Evolutionary conservation across 1,140 invertebrate species (phyloP).

Genomic region (Lasaia peninsularis): DNA sequence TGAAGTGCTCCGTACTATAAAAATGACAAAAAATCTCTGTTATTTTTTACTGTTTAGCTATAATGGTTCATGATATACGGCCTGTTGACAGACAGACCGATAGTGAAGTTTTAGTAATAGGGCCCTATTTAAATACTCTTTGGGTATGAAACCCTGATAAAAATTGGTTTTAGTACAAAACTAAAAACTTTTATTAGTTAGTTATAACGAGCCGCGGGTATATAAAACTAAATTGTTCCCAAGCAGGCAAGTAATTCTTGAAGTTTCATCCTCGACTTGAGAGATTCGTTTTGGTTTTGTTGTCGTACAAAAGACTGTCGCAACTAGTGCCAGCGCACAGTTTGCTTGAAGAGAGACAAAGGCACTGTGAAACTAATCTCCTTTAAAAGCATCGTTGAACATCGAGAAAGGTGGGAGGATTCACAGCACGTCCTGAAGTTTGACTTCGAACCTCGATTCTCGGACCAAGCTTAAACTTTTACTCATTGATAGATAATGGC

Average conservation of each 20-base stretch:
- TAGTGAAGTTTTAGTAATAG: no score
- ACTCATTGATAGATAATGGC: neutral
- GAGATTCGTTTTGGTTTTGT: neutral
- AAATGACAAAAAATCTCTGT: no score
- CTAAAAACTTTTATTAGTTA: no score
- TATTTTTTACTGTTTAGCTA: no score
- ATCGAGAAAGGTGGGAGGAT: constrained; percentile 23
- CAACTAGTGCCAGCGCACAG: constrained; percentile 4
- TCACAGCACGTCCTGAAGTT: constrained; percentile 27
- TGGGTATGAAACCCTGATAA: no score
- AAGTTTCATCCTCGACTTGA: neutral
- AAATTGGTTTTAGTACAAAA: no score
- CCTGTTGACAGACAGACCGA: no score
- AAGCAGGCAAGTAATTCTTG: neutral
- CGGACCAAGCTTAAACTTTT: neutral
- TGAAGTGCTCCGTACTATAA: no score
- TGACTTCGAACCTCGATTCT: constrained; percentile 10
- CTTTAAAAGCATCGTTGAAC: constrained; percentile 32
- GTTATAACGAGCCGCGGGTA: no score
- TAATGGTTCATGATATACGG: no score
- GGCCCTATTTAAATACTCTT: no score
- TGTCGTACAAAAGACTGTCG: neutral
- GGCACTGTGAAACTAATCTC: constrained; percentile 35
- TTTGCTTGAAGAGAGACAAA: constrained; percentile 13
- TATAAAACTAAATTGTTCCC: no score